These are phyloP conservation scores for Ariopsis seemanni DNA, from an alignment of 2,113 vertebrate genomes.

Conservation along the genomic window DNA sequence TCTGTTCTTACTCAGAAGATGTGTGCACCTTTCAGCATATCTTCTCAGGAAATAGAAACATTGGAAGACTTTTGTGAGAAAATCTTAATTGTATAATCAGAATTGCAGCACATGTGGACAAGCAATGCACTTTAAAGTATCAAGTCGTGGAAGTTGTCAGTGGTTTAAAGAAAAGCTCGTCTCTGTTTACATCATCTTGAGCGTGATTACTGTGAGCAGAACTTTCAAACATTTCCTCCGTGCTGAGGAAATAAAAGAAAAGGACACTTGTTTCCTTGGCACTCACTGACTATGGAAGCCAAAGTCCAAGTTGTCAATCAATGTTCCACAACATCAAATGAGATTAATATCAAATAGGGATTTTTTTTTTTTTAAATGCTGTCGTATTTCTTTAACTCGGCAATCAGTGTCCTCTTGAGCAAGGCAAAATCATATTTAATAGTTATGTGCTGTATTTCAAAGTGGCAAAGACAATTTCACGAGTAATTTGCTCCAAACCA, in stretches of 20 bases:
- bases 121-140: not conserved
- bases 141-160: not conserved
- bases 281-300: not conserved
- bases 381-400: no score
- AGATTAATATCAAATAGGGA: no score
- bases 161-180: not conserved
- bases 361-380: not conserved
- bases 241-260: not conserved
- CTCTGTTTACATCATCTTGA: not conserved
- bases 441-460: no score
- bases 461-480: no score
- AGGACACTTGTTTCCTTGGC: not conserved
- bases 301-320: not conserved
- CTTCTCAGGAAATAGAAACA: not conserved
- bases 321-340: no score
- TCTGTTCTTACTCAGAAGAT: not conserved
- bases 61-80: not conserved
- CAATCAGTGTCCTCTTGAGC: no score
- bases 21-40: not conserved
- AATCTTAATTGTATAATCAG: not conserved
- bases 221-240: not conserved
- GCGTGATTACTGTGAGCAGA: not conserved
- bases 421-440: no score
- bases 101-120: no score
- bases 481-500: not conserved